Percentiles rank a stretch among this genome's conserved stretches.
phyloP scores from a whole-genome alignment of 2,797 vertebrate genomes.

The Hippopotamyrus pictus region DNA sequence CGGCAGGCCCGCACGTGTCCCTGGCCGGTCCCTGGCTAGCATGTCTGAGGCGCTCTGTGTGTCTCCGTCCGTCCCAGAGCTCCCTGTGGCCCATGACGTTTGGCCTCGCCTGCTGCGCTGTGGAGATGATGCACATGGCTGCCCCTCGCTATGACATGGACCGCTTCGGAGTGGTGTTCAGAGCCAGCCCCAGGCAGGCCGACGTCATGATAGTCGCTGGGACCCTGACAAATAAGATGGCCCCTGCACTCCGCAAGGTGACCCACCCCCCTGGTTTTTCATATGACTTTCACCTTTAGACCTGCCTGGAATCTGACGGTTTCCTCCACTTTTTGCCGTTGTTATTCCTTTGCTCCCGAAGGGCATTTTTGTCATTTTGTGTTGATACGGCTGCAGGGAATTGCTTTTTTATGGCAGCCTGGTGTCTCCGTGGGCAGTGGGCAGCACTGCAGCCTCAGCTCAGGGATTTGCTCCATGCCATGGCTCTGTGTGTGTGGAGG shows the following conservation, averaged over 20 bases:
- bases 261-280: too few species aligned
- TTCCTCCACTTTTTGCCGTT: not conserved
- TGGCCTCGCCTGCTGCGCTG: conserved; percentile 89
- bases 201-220: conserved; percentile 97
- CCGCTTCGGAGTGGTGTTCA: conserved; percentile 91
- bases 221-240: conserved; percentile 96
- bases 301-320: not conserved
- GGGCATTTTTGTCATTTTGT: not conserved
- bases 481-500: not conserved
- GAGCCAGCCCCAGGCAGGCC: conserved; percentile 86
- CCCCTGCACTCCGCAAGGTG: conserved; percentile 89
- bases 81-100: conserved; percentile 98
- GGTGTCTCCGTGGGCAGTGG: not conserved
- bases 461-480: not conserved
- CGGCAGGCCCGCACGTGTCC: not conserved
- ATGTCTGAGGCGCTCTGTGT: not conserved
- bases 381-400: not conserved
- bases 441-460: not conserved
- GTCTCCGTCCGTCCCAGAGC: conserved; percentile 68
- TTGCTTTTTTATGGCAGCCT: not conserved
- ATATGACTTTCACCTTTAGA: not conserved
- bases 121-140: conserved; percentile 99
- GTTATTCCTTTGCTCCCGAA: not conserved
- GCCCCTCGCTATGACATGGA: conserved; percentile 96
- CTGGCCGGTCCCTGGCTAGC: not conserved